Percentiles rank a stretch among this genome's conserved stretches.
Evolutionary conservation across 2,113 vertebrate species (phyloP).

Genomic region (Caranx ignobilis): DNA sequence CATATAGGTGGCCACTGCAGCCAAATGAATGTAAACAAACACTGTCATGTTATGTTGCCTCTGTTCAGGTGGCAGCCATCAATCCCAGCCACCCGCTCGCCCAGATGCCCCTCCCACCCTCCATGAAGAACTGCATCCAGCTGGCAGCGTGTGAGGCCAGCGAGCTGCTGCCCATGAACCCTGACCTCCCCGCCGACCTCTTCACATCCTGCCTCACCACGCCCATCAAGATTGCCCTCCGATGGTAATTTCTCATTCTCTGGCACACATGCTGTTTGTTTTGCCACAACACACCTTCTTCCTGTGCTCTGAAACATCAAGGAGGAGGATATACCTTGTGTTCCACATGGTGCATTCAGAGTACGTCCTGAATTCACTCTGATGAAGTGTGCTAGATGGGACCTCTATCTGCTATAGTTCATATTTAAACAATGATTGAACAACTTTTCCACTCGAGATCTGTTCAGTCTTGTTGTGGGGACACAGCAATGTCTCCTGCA

Average conservation of each 20-base stretch:
- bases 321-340: neutral
- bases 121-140: slow-evolving; percentile 99
- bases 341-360: slow-evolving; percentile 3
- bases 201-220: slow-evolving; percentile 99
- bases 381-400: neutral
- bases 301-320: neutral
- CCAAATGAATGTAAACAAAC: neutral
- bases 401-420: neutral
- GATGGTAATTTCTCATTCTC: slow-evolving; percentile 88
- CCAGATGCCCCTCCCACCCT: slow-evolving; percentile 96
- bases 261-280: neutral
- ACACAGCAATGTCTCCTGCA: neutral
- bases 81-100: slow-evolving; percentile 97
- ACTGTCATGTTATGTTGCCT: neutral
- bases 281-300: neutral
- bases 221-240: slow-evolving; percentile 96
- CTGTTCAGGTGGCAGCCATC: slow-evolving; percentile 93
- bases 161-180: slow-evolving; percentile 98
- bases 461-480: neutral
- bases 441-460: neutral
- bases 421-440: neutral
- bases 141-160: slow-evolving; percentile 96
- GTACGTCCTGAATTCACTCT: neutral
- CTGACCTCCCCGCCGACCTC: slow-evolving; percentile 95
- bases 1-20: neutral